These are phyloP conservation scores for Aptenodytes forsteri DNA, from an alignment of 2,113 vertebrate genomes.

Conservation along the genomic window DNA sequence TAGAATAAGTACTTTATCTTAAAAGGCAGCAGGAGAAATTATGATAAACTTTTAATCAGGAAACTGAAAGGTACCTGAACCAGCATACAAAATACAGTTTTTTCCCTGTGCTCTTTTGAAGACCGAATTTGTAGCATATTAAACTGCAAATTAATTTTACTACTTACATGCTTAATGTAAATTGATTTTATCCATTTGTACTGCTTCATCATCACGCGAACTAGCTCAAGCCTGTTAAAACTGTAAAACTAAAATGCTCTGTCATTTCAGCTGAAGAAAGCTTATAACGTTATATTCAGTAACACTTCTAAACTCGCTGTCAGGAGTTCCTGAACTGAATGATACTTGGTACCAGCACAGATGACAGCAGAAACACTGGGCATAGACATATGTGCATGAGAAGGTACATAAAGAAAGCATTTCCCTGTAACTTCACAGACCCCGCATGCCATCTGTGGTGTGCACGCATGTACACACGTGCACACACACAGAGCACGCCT, in stretches of 20 bases:
- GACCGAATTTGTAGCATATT: background rate
- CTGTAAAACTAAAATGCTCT: background rate
- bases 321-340: background rate
- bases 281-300: background rate
- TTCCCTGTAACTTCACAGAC: background rate
- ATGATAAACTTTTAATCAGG: background rate
- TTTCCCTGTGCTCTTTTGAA: background rate
- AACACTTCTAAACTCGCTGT: background rate
- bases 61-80: background rate
- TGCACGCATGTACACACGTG: accelerated
- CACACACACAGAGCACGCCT: accelerated
- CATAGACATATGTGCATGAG: accelerated
- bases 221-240: background rate
- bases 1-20: background rate
- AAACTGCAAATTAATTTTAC: background rate
- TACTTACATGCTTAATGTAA: background rate
- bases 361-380: background rate
- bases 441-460: background rate
- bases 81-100: background rate
- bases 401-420: background rate
- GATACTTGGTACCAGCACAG: background rate
- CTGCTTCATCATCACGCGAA: background rate
- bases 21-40: background rate
- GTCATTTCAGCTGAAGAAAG: background rate
- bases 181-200: background rate